Base-by-base conservation (phyloP, 2,888 invertebrate genomes). In the Aleiodes testaceus region DNA sequence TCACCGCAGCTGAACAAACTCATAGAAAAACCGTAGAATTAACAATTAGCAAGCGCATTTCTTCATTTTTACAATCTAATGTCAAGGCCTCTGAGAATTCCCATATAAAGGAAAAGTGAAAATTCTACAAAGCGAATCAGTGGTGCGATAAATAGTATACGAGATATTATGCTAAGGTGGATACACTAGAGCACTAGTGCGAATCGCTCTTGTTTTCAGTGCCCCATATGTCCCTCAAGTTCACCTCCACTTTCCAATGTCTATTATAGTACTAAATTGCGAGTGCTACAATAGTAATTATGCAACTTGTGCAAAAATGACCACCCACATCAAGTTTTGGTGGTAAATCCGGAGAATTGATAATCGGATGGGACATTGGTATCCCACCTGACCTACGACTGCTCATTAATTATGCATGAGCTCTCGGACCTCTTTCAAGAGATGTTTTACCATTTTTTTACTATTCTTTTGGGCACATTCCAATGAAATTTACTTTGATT, bases 181-280 rank as follows among this genome's bases (percentile, higher is more conserved):
- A 11, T 42, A 5, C 18, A 42, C 59, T 59, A 18, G 59, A 36
- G 42, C 59, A 59, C 59, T 59, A 59, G 59, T 42, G 59, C 59
- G 42, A 36, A 59, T 59, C 59, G 59, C 59, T 59, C 59, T 36
- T 59, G 42, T 59, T 59, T 59, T 59, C 59, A 59, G 42, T 59
- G 59, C 59, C 59, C 55, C 55, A 55, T 55, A 55, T 30, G 14
- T 12, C 30, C 59, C 36, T 36, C 59, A 59, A 59, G 59, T 59
- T 59, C 59, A 59, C 18, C 16, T 36, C 14, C 2, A 59, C 59
- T 59, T 59, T 59, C 59, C 59, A 59, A 59, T 59, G 59, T 59
- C 59, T 30, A 16, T 59, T 59, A 11, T 9, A 59, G 59, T 36
- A 59, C 16, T 59, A 11, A 42, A 59, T 16, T 36, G 9, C 2